These are phyloP conservation scores for Drosophila leonis DNA, from an alignment of 2,888 invertebrate genomes.

Conservation along the genomic window DNA sequence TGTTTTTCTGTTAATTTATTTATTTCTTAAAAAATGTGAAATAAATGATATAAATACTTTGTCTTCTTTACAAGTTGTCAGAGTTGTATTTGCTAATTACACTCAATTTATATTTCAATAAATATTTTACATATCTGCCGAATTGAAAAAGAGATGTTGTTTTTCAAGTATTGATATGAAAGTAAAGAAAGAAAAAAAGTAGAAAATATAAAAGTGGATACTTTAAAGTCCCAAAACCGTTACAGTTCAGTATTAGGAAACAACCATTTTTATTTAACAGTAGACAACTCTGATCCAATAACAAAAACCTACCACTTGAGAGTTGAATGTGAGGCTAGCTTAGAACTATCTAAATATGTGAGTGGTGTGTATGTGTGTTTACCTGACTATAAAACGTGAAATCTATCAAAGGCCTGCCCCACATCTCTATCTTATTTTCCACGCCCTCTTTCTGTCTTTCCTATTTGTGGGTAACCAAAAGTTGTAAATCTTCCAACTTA, in stretches of 20 bases:
- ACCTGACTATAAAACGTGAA: conserved; percentile 18
- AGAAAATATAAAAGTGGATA: background rate
- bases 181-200: no score
- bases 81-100: background rate
- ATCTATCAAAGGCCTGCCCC: conserved; percentile 4
- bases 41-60: background rate
- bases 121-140: background rate
- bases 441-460: background rate
- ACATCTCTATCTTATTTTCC: background rate
- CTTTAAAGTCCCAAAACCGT: no score
- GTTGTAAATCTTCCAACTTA: conserved; percentile 70
- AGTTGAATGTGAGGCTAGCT: background rate
- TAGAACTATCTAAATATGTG: conserved; percentile 13
- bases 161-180: no score
- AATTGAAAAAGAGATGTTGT: background rate
- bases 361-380: conserved; percentile 8
- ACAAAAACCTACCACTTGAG: background rate
- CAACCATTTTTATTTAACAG: background rate
- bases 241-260: background rate
- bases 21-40: background rate
- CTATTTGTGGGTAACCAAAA: conserved; percentile 56
- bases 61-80: background rate
- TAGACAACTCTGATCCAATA: background rate
- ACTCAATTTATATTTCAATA: background rate
- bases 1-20: background rate